Base-by-base conservation (phyloP, 2,888 invertebrate genomes). In the Capitulum mitella region DNA sequence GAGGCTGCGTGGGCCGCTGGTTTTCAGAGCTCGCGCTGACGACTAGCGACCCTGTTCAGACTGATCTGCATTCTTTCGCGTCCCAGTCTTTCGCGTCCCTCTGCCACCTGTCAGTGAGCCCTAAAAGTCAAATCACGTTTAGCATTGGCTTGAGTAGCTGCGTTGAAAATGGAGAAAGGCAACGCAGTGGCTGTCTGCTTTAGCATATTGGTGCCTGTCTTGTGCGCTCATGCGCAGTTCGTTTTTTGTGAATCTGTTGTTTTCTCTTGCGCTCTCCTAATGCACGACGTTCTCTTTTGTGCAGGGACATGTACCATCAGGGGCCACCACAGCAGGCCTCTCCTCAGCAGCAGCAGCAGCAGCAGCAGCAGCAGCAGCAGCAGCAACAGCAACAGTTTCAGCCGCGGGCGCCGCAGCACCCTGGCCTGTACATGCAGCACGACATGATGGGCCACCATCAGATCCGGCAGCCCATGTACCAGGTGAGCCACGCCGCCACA, bases 351-450 rank as follows among this genome's bases (percentile, higher is more conserved):
- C 61, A 61, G 51, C 51, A 51, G 34, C 64, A 64, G 34, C 61
- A 61, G 34, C 10, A 12, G 26, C 26, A 37, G 26, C 70, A 37
- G 26, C 70, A 22, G 40, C 70, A 70, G 40, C 70, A 70, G 37
- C 70, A 70, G 40, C 70, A 70, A 40, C 26, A 85, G 84, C 51
- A 85, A 84, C 32, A 84, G 83, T 87, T 83, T 80, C 79, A 70
- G 26, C 75, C 51, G 75, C 51, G 61, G 19, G 48, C 40, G 29
- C 78, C 46, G 75, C 54, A 51, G 77, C 80, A 58, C 46, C 54
- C 51, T 10, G 64, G 8, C 37, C 26, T 37, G 29, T 77, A 77
- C 77, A 40, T 58, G 61, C 78, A 70, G 19, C 78, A 80, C 88
- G 70, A 70, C 26, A 70, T 70, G 70, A 37, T 70, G 70, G 40